Percentiles rank a stretch among this genome's conserved stretches.
Evolutionary conservation across 2,888 invertebrate genomes (phyloP).

Genomic region (Agrilus mali): DNA sequence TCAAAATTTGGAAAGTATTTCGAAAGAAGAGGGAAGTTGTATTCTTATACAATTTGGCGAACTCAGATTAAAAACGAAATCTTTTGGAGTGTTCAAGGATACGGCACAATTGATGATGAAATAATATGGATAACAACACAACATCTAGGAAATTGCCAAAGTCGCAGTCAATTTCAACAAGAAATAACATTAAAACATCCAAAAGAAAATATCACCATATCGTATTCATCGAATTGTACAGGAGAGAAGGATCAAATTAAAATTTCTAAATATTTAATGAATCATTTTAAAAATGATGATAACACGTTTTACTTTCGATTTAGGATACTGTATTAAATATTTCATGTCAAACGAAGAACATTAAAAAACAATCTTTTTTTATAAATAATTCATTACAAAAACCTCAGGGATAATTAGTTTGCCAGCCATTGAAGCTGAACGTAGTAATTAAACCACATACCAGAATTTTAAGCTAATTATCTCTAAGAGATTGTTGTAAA

Average conservation of each 20-base stretch:
- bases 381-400: background rate
- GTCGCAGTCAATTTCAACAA: constrained; percentile 26
- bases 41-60: constrained; percentile 31
- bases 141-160: constrained; percentile 26
- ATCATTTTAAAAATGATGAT: constrained; percentile 26
- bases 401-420: too few relatives aligned
- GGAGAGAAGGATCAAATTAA: constrained; percentile 27
- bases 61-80: constrained; percentile 27
- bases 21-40: constrained; percentile 26
- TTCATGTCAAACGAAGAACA: constrained; percentile 15
- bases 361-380: too few relatives aligned
- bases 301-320: constrained; percentile 29
- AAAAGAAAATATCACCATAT: constrained; percentile 28
- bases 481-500: too few relatives aligned
- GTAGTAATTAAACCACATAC: too few relatives aligned
- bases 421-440: too few relatives aligned
- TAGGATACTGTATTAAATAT: constrained; percentile 23
- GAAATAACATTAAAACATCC: constrained; percentile 28
- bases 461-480: too few relatives aligned
- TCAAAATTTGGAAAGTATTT: constrained; percentile 25
- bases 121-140: constrained; percentile 27
- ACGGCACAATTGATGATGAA: constrained; percentile 22
- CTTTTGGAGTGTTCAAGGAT: constrained; percentile 32
- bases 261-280: constrained; percentile 26
- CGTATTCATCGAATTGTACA: constrained; percentile 24